Evolutionary conservation across 2,888 invertebrate genomes (phyloP), one percentile per base, ranked within the genome.

Genomic region (Cyclophora albipunctata): DNA sequence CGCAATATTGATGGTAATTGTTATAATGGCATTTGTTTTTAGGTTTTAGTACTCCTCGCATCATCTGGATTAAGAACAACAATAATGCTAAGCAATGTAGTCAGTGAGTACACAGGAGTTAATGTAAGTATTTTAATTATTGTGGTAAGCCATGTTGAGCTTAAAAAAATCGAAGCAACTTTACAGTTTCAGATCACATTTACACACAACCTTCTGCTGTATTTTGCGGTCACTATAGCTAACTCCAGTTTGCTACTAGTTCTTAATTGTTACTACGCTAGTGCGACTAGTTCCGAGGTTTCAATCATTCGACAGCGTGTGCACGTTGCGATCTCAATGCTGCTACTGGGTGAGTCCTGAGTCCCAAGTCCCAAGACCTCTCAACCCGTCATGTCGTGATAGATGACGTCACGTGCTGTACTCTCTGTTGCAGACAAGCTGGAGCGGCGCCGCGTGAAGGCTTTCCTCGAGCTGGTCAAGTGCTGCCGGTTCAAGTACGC

Each of bases 401-500:
- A 20, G 20, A 20, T 20, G 20, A 20, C 20, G 20, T 20, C 20
- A 20, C 20, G 20, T 2, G 20, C 20, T 20, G 20, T 20, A 2
- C 20, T 20, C 60, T 52, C 54, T 46, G 55, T 81, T 75, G 43
- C 77, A 85, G 85, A 71, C 56, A 78, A 76, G 63, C 60, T 69
- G 5, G 75, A 80, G 49, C 77, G 78, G 5, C 75, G 84, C 2
- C 75, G 77, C 55, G 60, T 81, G 20, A 85, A 86, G 54, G 80
- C 84, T 2, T 81, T 87, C 52, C 77, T 78, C 47, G 77, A 78
- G 55, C 57, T 84, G 55, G 79, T 83, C 0, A 63, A 71, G 3
- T 80, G 84, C 53, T 78, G 71, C 37, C 77, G 81, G 49, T 85
- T 86, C 50, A 64, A 71, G 6, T 86, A 83, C 63, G 72, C 77